Conservation (phyloP, 2,888 invertebrate species). For the Marasmarcha lunaedactyla region DNA sequence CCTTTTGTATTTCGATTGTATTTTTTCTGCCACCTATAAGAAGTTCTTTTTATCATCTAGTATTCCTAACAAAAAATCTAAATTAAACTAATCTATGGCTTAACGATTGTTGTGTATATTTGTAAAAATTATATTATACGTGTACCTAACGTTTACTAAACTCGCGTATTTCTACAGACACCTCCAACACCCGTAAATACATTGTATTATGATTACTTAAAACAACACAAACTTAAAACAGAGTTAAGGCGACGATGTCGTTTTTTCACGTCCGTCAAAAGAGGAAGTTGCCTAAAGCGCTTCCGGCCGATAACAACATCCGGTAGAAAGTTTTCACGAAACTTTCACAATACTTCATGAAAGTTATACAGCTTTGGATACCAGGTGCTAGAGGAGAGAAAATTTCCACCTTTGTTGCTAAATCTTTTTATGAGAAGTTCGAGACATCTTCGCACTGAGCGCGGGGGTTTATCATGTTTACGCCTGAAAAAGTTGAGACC, state of each 20-base stretch:
- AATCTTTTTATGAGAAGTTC: slow-evolving; percentile 35
- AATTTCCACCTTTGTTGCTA: slow-evolving; percentile 50
- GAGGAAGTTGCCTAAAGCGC: slow-evolving; percentile 66
- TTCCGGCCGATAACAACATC: slow-evolving; percentile 71
- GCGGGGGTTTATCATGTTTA: neutral
- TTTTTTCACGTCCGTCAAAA: slow-evolving; percentile 57
- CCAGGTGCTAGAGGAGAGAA: slow-evolving; percentile 61
- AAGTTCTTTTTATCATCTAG: too few species aligned
- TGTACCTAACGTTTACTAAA: too few species aligned
- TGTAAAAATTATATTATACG: too few species aligned
- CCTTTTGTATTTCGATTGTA: too few species aligned
- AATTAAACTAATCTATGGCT: too few species aligned
- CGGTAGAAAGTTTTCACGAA: slow-evolving; percentile 35
- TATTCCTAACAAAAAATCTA: too few species aligned
- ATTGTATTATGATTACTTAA: too few species aligned
- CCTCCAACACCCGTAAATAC: too few species aligned
- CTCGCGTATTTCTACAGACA: too few species aligned
- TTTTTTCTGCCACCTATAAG: too few species aligned
- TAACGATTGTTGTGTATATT: too few species aligned
- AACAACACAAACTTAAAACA: neutral
- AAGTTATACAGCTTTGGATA: slow-evolving; percentile 28
- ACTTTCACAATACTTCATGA: slow-evolving; percentile 33
- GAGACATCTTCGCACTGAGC: slow-evolving; percentile 19
- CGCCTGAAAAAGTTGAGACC: neutral
- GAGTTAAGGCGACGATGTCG: slow-evolving; percentile 10